Evolutionary conservation across 64 coral and sea anemone genomes (phyloP), one percentile per base, ranked within the genome.

Genomic region (Orbicella faveolata): DNA sequence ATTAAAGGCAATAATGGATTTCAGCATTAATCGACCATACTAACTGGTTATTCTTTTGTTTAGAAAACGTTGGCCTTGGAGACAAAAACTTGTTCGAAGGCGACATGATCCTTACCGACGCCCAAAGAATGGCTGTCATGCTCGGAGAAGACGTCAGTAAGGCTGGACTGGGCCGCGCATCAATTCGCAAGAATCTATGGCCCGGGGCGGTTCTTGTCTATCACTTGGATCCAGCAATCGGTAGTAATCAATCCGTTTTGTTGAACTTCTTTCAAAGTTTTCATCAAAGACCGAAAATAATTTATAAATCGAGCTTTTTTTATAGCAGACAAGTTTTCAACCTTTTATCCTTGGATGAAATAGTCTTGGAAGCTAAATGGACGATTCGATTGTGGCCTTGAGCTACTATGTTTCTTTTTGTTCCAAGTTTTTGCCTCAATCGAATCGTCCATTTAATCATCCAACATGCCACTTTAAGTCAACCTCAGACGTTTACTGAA

Each of bases 111-210:
- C 70, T 87, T 26, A 87, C 85, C 4, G 74, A 74, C 25, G 85
- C 85, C 34, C 85, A 87, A n/a, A 20, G 70, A 34, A 75, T 75
- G 51, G 68, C 85, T 15, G 85, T 55, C 11, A 54, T 75, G 41
- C n/a, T 76, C 3, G 85, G 85, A 36, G 69, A 76, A 11, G 85
- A 87, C 48, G 69, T 75, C 33, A 83, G 80, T 62, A 87, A 75
- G 34, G 44, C 85, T 20, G 85, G 85, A 26, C 23, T 75, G 12
- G 69, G 85, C 8, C 68, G 85, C 16, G 85, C 69, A 4, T 74
- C 70, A 0, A 87, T 76, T 62, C 23, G 25, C 0, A 87, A 87
- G 70, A 87, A 87, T 36, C 68, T 87, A 21, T 87, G 85, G 85
- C 85, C 85, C 9, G 53, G 33, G 44, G 85, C 25, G 2, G 85